Base-by-base conservation (phyloP, 2,797 vertebrate genomes). In the Phoebastria nigripes region DNA sequence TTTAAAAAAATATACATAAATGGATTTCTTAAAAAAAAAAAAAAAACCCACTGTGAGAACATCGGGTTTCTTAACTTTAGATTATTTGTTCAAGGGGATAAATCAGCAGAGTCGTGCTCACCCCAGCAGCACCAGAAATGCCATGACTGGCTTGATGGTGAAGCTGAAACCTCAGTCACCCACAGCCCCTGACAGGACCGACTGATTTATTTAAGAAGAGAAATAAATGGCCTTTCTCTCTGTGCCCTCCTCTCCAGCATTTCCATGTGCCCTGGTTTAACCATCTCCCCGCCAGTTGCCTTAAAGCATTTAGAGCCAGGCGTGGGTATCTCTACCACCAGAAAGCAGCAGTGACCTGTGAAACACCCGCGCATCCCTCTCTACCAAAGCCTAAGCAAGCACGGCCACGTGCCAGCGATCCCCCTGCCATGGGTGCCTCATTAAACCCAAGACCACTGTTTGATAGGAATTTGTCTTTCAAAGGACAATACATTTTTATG, bases 351-450 rank as follows among this genome's bases (percentile, higher is more conserved):
- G 52, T 33, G 46, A 74, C 18, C 73, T 35, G 24, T 12, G 35
- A 37, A 76, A 54, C 6, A 24, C 24, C 33, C 37, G 1, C 5
- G 1, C 0, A 1, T 28, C 62, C 33, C 35, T 76, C 70, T 70
- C 37, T 72, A 52, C 66, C n/a, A 37, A 73, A 80, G 35, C 31
- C 69, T 24, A 31, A 58, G 42, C 15, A 24, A 74, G 41, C 37
- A 56, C 3, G 2, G 65, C 37, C 25, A 5, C 0, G 0, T 33
- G 42, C 49, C 39, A 19, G 12, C 0, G 1, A 58, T 35, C 20
- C 26, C 52, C 29, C 52, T 24, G 33, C 69, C 89, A 54, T 1
- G 1, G 51, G 29, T 1, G 0, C 41, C 78, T 70, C 55, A 3
- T 54, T 46, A 65, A 72, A 77, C 19, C 21, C 52, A 83, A 90